Evolutionary conservation across 2,797 vertebrate genomes (phyloP).

Genomic region (Urophycis tenuis): DNA sequence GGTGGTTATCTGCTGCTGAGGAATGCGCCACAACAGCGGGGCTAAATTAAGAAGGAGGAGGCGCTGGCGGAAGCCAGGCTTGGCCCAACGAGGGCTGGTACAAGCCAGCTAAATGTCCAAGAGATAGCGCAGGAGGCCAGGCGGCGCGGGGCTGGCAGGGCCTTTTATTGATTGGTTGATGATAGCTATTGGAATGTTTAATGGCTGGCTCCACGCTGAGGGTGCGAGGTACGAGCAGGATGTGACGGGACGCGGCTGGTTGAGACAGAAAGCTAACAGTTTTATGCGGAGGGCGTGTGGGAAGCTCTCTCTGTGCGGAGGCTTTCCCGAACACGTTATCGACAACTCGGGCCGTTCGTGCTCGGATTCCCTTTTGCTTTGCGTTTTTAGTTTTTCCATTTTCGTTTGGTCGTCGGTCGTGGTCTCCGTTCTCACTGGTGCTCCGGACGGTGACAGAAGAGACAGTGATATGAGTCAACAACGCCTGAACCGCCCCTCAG

Average conservation of each 20-base stretch:
- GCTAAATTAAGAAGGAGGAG: slow-evolving; percentile 71
- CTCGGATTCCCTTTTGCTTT: background rate
- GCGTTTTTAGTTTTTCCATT: background rate
- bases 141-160: slow-evolving; percentile 2
- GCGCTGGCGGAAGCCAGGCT: slow-evolving; percentile 51
- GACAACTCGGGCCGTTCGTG: background rate
- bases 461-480: slow-evolving; percentile 33
- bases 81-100: slow-evolving; percentile 50
- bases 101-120: slow-evolving; percentile 71
- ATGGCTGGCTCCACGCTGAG: background rate
- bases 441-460: slow-evolving; percentile 1
- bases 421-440: background rate
- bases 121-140: slow-evolving; percentile 54
- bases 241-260: too few relatives aligned
- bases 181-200: background rate
- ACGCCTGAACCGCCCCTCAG: background rate
- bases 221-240: too few relatives aligned
- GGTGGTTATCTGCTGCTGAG: slow-evolving; percentile 68
- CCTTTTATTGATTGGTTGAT: background rate
- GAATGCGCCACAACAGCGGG: slow-evolving; percentile 70
- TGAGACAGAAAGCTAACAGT: too few relatives aligned
- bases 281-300: too few relatives aligned
- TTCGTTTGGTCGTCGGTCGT: too few relatives aligned
- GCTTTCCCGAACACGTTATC: too few relatives aligned
- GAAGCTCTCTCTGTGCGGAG: too few relatives aligned